These are phyloP conservation scores for Ochropacha duplaris DNA, from an alignment of 2,888 invertebrate species.

Conservation along the genomic window DNA sequence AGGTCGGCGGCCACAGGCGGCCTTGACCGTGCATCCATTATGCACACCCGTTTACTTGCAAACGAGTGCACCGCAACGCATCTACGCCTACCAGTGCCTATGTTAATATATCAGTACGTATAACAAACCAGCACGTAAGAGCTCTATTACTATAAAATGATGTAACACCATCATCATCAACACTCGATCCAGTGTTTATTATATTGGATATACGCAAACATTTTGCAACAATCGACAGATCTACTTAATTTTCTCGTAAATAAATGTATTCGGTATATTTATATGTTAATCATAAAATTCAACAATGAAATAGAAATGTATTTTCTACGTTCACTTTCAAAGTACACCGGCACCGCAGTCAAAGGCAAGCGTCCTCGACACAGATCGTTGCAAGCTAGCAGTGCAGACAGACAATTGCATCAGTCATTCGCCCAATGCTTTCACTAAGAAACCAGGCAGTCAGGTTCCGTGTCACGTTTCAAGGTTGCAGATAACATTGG, in stretches of 20 bases:
- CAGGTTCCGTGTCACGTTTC: constrained; percentile 79
- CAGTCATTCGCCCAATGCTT: constrained; percentile 74
- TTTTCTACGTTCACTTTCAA: constrained; percentile 1
- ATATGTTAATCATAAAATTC: not conserved
- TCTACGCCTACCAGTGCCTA: constrained; percentile 51
- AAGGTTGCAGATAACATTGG: constrained; percentile 71
- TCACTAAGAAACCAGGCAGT: constrained; percentile 64
- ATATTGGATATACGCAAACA: not conserved
- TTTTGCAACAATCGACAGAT: not conserved
- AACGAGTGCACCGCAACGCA: constrained; percentile 74
- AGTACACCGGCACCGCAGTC: constrained; percentile 9
- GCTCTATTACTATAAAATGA: constrained; percentile 21
- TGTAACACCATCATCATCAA: constrained; percentile 2
- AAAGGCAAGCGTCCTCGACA: constrained; percentile 53
- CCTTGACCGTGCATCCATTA: constrained; percentile 81
- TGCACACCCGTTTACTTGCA: constrained; percentile 77
- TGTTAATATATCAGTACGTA: constrained; percentile 37
- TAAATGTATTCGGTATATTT: not conserved
- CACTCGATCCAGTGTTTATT: not conserved
- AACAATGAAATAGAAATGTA: not conserved
- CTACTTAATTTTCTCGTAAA: too few species aligned
- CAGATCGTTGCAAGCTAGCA: constrained; percentile 48
- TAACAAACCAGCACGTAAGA: constrained; percentile 38
- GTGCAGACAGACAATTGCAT: constrained; percentile 55
- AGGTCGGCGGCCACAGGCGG: constrained; percentile 64